Percentiles rank a stretch among this genome's conserved stretches.
phyloP scores from a whole-genome alignment of 2,113 vertebrate species.

The Apodemus sylvaticus region DNA sequence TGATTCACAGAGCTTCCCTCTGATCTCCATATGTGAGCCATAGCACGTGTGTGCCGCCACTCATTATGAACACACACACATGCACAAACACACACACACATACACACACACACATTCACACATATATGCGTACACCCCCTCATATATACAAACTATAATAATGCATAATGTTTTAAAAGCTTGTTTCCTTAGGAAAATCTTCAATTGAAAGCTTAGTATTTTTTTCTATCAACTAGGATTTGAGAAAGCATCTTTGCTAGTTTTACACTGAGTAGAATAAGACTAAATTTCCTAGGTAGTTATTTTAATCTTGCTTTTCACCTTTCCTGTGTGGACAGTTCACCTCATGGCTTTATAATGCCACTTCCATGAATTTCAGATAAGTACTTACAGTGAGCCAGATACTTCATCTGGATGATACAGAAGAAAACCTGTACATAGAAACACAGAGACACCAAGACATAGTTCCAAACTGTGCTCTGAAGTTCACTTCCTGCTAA shows the following conservation, averaged over 20 bases:
- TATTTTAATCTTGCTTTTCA: neutral
- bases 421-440: neutral
- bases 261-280: neutral
- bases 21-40: neutral
- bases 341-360: neutral
- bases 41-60: neutral
- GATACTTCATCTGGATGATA: neutral
- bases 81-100: neutral
- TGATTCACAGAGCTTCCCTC: neutral
- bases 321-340: neutral
- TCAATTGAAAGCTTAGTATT: neutral
- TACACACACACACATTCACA: neutral
- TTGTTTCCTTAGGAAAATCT: neutral
- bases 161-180: neutral
- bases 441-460: neutral
- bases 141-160: neutral
- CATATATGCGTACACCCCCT: neutral
- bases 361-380: neutral
- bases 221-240: neutral
- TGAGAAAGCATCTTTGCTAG: neutral
- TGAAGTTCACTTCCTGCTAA: neutral
- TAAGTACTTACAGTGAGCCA: too few relatives aligned
- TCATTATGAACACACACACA: neutral
- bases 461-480: fast-evolving
- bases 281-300: neutral